A percentile compares a stretch with the other conserved stretches of the same genome.
phyloP scores from a whole-genome alignment of 2,888 invertebrate genomes.

The Esperia sulphurella region DNA sequence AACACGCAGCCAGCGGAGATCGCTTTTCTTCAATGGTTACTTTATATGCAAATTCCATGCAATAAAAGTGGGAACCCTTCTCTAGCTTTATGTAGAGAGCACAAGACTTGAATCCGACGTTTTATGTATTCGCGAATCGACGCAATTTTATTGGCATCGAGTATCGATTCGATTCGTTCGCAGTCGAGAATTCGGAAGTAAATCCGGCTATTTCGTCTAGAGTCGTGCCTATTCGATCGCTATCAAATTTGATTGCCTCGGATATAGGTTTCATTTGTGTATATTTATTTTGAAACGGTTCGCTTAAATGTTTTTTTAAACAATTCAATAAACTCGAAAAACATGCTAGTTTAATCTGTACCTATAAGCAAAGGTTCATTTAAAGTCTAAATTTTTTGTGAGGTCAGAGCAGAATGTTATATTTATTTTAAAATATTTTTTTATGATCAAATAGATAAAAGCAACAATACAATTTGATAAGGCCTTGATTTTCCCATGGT shows the following conservation, averaged over 20 bases:
- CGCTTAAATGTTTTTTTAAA: neutral
- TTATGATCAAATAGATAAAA: too few species aligned
- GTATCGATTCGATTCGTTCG: conserved; percentile 65
- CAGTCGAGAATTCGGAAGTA: conserved; percentile 68
- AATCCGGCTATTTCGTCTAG: conserved; percentile 60
- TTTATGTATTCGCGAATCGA: conserved; percentile 78
- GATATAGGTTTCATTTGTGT: conserved; percentile 54
- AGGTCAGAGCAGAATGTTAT: too few species aligned
- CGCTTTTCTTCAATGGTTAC: conserved; percentile 79
- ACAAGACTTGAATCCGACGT: conserved; percentile 70
- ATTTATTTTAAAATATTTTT: too few species aligned
- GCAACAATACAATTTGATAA: too few species aligned
- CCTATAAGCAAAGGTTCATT: too few species aligned
- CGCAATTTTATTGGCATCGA: conserved; percentile 74
- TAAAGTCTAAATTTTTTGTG: too few species aligned
- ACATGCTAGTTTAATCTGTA: too few species aligned
- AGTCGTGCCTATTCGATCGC: conserved; percentile 62
- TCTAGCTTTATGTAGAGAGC: conserved; percentile 71
- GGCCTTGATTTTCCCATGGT: too few species aligned
- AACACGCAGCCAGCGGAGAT: conserved; percentile 65
- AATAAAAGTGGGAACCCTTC: conserved; percentile 77
- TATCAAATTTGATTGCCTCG: conserved; percentile 64
- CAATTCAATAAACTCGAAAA: too few species aligned
- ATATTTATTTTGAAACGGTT: conserved; percentile 36
- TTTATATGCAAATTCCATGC: conserved; percentile 78